Percentiles rank a stretch among this genome's conserved stretches.
Conservation (phyloP, 2,888 invertebrate genomes). For the Urechis unicinctus region DNA sequence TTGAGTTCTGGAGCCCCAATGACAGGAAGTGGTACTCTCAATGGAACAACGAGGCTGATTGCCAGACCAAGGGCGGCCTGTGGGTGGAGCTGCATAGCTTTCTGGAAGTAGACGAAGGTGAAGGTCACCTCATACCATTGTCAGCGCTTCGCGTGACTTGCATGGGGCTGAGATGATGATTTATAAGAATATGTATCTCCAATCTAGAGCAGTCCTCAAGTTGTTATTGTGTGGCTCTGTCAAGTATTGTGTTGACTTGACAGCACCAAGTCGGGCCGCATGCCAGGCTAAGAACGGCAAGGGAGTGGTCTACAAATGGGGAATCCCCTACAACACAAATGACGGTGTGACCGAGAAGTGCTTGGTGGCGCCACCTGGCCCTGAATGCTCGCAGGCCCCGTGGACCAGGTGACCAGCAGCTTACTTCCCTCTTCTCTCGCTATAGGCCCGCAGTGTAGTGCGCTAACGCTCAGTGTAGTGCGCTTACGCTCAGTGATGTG, state of each 20-base stretch:
- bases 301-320: constrained; percentile 38
- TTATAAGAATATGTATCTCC: no score
- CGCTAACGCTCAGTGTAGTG: no score
- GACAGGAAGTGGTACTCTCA: constrained; percentile 28
- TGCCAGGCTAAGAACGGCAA: constrained; percentile 26
- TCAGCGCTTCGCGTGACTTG: constrained; percentile 15
- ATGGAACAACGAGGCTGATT: constrained; percentile 40
- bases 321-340: constrained; percentile 33
- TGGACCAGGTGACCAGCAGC: constrained; percentile 45
- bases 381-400: constrained; percentile 38
- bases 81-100: constrained; percentile 44
- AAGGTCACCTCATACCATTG: no score
- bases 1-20: constrained; percentile 26
- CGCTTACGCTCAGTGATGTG: no score
- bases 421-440: no score
- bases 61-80: constrained; percentile 34
- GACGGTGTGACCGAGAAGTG: constrained; percentile 27
- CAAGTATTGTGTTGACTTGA: no score
- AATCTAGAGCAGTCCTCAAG: no score
- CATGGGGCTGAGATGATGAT: no score
- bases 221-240: no score
- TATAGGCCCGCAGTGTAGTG: no score
- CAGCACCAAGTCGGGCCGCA: no score
- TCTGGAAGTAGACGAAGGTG: no score
- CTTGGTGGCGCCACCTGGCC: constrained; percentile 35